A percentile compares a stretch with the other conserved stretches of the same genome.
These are phyloP conservation scores for Bucco capensis DNA, from an alignment of 2,113 vertebrate genomes.

Conservation along the genomic window DNA sequence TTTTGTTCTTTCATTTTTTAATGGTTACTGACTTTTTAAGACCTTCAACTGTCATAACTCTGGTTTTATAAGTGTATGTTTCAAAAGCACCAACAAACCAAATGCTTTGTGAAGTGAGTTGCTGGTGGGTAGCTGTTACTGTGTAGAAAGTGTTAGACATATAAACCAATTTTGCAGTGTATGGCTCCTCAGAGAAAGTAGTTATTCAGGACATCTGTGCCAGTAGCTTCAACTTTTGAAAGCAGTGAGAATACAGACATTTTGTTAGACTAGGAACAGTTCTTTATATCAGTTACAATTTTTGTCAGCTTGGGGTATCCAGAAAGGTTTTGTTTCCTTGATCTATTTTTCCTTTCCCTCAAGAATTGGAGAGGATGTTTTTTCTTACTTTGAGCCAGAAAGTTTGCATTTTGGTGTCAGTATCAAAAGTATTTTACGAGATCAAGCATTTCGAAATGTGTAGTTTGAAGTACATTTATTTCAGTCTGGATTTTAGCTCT, in stretches of 20 bases:
- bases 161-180: neutral
- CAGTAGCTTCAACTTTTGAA: neutral
- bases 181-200: neutral
- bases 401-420: neutral
- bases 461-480: neutral
- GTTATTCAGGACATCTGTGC: neutral
- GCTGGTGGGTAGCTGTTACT: neutral
- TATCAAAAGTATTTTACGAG: neutral
- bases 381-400: neutral
- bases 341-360: neutral
- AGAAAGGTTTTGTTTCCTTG: neutral
- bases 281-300: neutral
- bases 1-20: neutral
- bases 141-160: neutral
- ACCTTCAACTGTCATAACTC: neutral
- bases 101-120: neutral
- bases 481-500: neutral
- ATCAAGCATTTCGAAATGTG: fast-evolving
- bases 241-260: neutral
- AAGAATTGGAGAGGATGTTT: fast-evolving
- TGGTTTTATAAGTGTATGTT: neutral
- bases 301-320: neutral
- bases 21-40: neutral
- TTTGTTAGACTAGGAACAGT: neutral
- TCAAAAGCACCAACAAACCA: neutral